A percentile compares a stretch with the other conserved stretches of the same genome.
Evolutionary conservation across 2,888 invertebrate genomes (phyloP).

Genomic region (Euphydryas editha): DNA sequence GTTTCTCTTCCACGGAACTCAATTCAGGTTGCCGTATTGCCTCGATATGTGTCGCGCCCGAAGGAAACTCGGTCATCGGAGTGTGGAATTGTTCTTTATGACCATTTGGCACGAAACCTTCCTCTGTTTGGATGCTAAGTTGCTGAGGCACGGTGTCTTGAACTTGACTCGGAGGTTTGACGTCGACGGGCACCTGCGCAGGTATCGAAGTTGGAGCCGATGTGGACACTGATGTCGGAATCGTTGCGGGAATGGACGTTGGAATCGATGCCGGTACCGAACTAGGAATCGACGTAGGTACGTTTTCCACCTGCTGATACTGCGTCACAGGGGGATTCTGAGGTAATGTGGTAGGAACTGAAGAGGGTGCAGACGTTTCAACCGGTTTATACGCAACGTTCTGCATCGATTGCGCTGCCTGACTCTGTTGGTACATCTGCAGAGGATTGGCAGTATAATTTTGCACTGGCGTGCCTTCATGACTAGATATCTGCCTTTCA

Average conservation of each 20-base stretch:
- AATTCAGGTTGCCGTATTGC: conserved; percentile 67
- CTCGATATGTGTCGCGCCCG: conserved; percentile 61
- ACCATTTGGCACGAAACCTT: conserved; percentile 59
- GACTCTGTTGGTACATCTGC: conserved; percentile 72
- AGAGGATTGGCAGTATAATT: conserved; percentile 75
- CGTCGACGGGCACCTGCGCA: conserved; percentile 20
- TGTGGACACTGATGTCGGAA: conserved; percentile 47
- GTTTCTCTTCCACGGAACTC: conserved; percentile 73
- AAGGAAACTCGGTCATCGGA: conserved; percentile 73
- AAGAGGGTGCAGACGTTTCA: conserved; percentile 49
- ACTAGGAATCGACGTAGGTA: conserved; percentile 48
- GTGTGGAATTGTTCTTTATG: conserved; percentile 77
- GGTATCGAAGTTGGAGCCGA: conserved; percentile 33
- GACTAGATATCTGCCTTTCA: conserved; percentile 80
- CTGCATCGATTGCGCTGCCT: conserved; percentile 54
- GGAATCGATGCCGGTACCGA: conserved; percentile 43
- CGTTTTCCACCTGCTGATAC: conserved; percentile 50
- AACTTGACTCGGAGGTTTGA: conserved; percentile 36
- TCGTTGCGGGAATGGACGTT: conserved; percentile 44
- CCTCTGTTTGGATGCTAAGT: conserved; percentile 60
- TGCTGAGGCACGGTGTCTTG: conserved; percentile 64
- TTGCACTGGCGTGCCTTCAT: conserved; percentile 80
- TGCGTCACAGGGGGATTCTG: conserved; percentile 49
- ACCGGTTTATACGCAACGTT: conserved; percentile 52
- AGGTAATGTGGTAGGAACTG: conserved; percentile 47